These are phyloP conservation scores for Norana najaformis DNA, from an alignment of 2,888 invertebrate species.

Conservation along the genomic window DNA sequence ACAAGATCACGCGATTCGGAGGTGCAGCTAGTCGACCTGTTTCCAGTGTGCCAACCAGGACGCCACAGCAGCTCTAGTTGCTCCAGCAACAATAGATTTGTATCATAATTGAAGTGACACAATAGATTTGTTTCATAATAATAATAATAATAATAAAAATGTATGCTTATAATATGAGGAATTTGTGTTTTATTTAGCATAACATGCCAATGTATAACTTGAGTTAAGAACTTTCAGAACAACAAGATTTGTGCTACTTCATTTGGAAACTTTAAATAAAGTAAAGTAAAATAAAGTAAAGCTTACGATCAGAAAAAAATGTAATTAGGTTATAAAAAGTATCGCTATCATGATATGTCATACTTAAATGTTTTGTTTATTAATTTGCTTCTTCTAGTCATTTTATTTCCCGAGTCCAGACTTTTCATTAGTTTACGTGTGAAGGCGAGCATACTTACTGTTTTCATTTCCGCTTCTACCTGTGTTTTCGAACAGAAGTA, in stretches of 20 bases:
- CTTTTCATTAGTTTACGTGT: background rate
- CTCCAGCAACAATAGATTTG: too few relatives aligned
- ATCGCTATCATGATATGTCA: background rate
- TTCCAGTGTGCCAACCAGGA: too few relatives aligned
- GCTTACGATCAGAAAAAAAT: background rate
- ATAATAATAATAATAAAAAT: too few relatives aligned
- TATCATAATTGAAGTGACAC: too few relatives aligned
- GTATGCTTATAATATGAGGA: too few relatives aligned
- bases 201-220: background rate
- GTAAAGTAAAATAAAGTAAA: too few relatives aligned
- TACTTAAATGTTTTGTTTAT: background rate
- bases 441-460: background rate
- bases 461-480: conserved; percentile 22
- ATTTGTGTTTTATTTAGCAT: background rate
- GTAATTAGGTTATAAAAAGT: background rate
- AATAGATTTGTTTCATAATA: too few relatives aligned
- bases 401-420: background rate
- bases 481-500: background rate
- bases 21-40: too few relatives aligned
- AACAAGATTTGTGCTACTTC: background rate
- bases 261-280: background rate
- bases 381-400: background rate
- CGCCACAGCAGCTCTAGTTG: too few relatives aligned
- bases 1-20: too few relatives aligned
- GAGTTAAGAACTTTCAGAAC: background rate